A percentile compares a stretch with the other conserved stretches of the same genome.
Conservation (phyloP, 2,888 invertebrate species). For the Chymomyza caudatula region DNA sequence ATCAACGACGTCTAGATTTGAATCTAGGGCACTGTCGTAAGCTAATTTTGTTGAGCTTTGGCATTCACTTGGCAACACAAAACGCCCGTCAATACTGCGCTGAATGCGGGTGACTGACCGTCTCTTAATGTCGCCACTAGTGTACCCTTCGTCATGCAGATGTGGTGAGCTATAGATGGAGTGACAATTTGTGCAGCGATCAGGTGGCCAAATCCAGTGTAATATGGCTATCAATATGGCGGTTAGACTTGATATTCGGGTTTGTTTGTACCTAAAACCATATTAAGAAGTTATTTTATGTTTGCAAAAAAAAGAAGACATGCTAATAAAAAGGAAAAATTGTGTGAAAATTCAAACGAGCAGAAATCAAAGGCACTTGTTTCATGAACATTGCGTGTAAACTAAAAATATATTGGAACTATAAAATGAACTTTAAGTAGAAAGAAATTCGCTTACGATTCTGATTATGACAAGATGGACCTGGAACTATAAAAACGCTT, state of each 20-base stretch:
- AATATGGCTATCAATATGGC: conserved; percentile 84
- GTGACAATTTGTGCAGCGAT: conserved; percentile 82
- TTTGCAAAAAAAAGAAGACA: not conserved
- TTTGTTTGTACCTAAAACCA: conserved; percentile 88
- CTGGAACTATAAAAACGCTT: conserved; percentile 86
- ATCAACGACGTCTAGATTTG: conserved; percentile 57
- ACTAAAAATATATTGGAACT: conserved; percentile 11
- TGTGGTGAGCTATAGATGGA: conserved; percentile 77
- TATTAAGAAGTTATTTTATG: not conserved
- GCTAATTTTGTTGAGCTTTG: conserved; percentile 19
- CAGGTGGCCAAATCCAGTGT: conserved; percentile 88
- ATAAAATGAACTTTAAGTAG: conserved; percentile 30
- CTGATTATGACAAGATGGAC: conserved; percentile 82
- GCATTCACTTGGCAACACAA: conserved; percentile 79
- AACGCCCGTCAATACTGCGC: conserved; percentile 86
- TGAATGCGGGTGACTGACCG: conserved; percentile 83
- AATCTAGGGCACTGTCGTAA: conserved; percentile 37
- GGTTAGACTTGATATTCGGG: conserved; percentile 94
- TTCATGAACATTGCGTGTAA: conserved; percentile 4
- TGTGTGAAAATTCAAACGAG: not conserved
- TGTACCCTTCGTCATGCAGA: conserved; percentile 74
- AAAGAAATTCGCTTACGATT: conserved; percentile 79
- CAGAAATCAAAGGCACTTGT: not conserved
- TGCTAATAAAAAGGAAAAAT: not conserved
- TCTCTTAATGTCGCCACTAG: conserved; percentile 68